Base-by-base conservation (phyloP, 2,113 vertebrate genomes). In the Muscicapa adusta region DNA sequence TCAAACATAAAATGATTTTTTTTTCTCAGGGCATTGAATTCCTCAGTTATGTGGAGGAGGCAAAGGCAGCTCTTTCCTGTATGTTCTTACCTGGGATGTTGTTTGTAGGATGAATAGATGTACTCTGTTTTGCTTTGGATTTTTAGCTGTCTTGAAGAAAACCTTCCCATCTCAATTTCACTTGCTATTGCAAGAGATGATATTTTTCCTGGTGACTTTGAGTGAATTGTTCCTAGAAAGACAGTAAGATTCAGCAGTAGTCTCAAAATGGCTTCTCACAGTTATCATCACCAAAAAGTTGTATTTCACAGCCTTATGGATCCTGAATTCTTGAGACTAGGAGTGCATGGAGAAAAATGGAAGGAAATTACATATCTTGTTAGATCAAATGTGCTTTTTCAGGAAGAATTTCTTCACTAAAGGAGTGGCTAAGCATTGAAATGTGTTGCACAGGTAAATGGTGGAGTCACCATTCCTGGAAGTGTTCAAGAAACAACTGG, bases 331-430 rank as follows among this genome's bases (percentile, higher is more conserved):
- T 53, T 53, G 36, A 38, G 38, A 34, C 50, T 26, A 40, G 19
- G 38, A 75, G 48, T 9, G 6, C 25, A 29, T 54, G 42, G 36
- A 56, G 56, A 38, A 61, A 66, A 71, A 62, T 0, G 0, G 28
- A 74, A 51, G 26, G 15, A 45, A 71, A 19, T 50, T 10, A n/a
- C 24, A 1, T 29, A 2, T 28, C 18, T 62, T 62, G 13, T 72
- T 72, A 33, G 14, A 31, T 56, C 18, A 68, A 36, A 6, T 40
- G 28, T 25, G 8, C 14, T 23, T 71, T 62, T 53, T n/a, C 15
- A 48, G 48, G 19, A 48, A 26, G 14, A 56, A 56, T 63, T 71
- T 48, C 25, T 56, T 72, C 20, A 15, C 9, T 22, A 10, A 40
- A 48, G 7, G 19, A 5, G 6, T 48, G 14, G 4, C 42, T 63